Evolutionary conservation across 2,888 invertebrate genomes (phyloP), one percentile per base, ranked within the genome.

Genomic region (Lycophotia porphyrea): DNA sequence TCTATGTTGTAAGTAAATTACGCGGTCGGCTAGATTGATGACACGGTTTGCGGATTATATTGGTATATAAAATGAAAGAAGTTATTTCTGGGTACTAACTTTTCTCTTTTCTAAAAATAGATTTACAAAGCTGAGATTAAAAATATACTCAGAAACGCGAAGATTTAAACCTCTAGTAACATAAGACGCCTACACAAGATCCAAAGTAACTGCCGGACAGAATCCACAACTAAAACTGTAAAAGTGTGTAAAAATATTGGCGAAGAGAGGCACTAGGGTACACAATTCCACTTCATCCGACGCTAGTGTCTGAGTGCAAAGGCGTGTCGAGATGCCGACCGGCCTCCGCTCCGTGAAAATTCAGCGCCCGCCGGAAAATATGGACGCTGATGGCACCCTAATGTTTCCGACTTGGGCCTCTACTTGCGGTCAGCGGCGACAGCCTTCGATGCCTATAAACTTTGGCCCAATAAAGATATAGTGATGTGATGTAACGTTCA

Each of bases 301-400:
- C 91, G 92, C 91, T 89, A 92, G 90, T 90, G 93, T 93, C 93
- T 95, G 95, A 96, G 96, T 96, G 96, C 96, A 96, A 96, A 96
- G 95, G 94, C 96, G 95, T 96, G 96, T 96, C 94, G 94, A 90
- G 88, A 84, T 90, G 92, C 92, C 93, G 93, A 91, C 89, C 93
- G 93, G 94, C 93, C 93, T 92, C 91, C 92, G 93, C 93, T 93
- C 91, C 92, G 93, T 93, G 94, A 94, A 95, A 95, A 94, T 94
- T 94, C 93, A 91, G 90, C 91, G 86, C 87, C 86, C 90, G 91
- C 94, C 95, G 94, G 95, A 94, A 95, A 95, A 95, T 95, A 95
- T 95, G 93, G 94, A 93, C 93, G 91, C 94, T 94, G 94, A 95
- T 95, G 95, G 95, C 94, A 93, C 95, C 95, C 93, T 95, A 96